Percentiles rank a stretch among this genome's conserved stretches.
These are phyloP conservation scores for Polyommatus iphigenia DNA, from an alignment of 2,888 invertebrate genomes.

Conservation along the genomic window DNA sequence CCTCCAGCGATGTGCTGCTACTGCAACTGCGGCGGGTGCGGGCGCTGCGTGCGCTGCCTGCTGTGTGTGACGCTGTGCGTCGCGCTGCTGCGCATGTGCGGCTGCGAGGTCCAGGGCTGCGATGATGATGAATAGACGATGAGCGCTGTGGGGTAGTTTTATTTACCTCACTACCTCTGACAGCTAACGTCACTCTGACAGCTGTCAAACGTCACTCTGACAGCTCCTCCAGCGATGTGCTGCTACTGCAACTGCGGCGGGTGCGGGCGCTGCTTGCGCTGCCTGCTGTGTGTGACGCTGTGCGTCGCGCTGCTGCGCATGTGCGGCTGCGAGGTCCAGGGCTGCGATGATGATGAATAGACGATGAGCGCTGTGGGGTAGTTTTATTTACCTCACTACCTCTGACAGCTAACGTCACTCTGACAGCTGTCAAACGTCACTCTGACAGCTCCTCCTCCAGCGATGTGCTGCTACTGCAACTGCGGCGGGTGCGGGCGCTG, in stretches of 20 bases:
- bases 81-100: slow-evolving; percentile 17
- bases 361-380: background rate
- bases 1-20: slow-evolving; percentile 3
- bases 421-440: background rate
- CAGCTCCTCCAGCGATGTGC: background rate
- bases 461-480: slow-evolving; percentile 21
- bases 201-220: background rate
- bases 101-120: slow-evolving; percentile 20
- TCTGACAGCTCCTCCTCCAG: background rate
- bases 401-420: background rate
- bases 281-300: slow-evolving; percentile 16
- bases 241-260: slow-evolving; percentile 19
- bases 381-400: too few relatives aligned
- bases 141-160: background rate
- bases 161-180: too few relatives aligned
- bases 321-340: slow-evolving; percentile 26
- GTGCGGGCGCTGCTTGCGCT: slow-evolving; percentile 18
- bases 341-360: slow-evolving; percentile 11
- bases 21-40: slow-evolving; percentile 19
- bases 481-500: slow-evolving; percentile 16
- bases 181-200: background rate
- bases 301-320: slow-evolving; percentile 10
- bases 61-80: slow-evolving; percentile 21
- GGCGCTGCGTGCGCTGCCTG: slow-evolving; percentile 15
- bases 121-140: slow-evolving; percentile 1